Percentiles rank a stretch among this genome's conserved stretches.
These are phyloP conservation scores for Tachycineta bicolor DNA, from an alignment of 2,113 vertebrate species.

Conservation along the genomic window DNA sequence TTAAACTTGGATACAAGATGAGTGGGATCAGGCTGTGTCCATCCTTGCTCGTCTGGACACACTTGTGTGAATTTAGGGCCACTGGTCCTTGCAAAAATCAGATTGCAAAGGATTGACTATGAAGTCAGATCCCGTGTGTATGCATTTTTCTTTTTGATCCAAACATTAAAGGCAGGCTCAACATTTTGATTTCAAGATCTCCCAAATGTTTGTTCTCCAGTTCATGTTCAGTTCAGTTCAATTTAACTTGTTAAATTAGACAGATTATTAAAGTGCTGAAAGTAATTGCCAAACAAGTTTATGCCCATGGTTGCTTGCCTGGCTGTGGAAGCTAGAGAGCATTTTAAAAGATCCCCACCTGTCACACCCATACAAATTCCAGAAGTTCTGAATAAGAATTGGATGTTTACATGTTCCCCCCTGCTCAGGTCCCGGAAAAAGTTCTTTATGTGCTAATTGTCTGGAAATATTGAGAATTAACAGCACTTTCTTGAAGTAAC, in stretches of 20 bases:
- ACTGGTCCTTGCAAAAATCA: background rate
- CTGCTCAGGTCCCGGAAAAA: background rate
- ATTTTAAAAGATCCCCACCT: rapidly evolving
- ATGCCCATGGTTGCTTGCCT: background rate
- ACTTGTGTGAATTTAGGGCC: background rate
- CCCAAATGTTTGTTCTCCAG: background rate
- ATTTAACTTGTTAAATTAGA: background rate
- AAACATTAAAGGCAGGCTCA: background rate
- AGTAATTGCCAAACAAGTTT: background rate
- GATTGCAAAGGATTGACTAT: background rate
- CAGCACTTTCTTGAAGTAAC: background rate
- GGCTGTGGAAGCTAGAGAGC: background rate
- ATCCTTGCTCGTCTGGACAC: background rate
- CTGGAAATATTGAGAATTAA: background rate
- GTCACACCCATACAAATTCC: background rate
- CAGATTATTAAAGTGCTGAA: background rate
- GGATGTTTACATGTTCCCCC: background rate
- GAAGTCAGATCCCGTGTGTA: background rate
- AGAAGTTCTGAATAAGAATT: background rate
- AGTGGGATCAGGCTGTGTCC: background rate
- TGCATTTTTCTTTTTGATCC: background rate
- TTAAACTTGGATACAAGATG: background rate
- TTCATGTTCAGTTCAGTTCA: background rate
- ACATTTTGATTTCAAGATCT: background rate
- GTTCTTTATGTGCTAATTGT: background rate